Base-by-base conservation (phyloP, 2,113 vertebrate species). In the Periophthalmus modestus region DNA sequence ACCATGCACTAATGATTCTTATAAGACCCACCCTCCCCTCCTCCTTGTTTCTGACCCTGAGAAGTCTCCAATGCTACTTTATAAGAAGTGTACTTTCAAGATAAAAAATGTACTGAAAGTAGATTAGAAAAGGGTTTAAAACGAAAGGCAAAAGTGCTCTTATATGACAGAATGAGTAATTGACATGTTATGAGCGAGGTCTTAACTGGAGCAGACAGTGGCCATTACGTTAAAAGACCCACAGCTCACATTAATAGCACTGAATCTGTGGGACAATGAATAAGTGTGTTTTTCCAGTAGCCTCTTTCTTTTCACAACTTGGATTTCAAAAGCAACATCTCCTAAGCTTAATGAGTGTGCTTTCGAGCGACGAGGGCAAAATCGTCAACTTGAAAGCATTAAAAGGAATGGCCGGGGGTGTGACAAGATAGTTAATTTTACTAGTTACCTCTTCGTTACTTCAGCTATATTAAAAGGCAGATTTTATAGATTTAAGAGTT, bases 11-110 rank as follows among this genome's bases (percentile, higher is more conserved):
- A 2, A 4, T 66, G 14, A 57, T 81, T 77, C 63, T 85, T 59
- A 79, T 73, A 66, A 87, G 91, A 89, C 92, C 89, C 90, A 87
- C 90, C 89, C 87, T 58, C 78, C 90, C 89, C 87, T 58, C 78
- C 48, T 75, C 74, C 59, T 80, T 69, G 71, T 47, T 78, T 69
- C 65, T 85, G 85, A 88, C 89, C 87, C 82, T 75, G 82, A 87
- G 47, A 89, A 86, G 86, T 87, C 89, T 78, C 80, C 59, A 73
- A 73, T 24, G 23, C 50, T 87, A 91, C 91, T 43, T 7, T 10
- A 43, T 43, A 43, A 63, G 54, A 18, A 63, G 66, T 62, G 74
- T 66, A 71, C 48, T 39, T 54, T 48, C 15, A 59, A 47, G 59
- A 34, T 47, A 3, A 16, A 23, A 73, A 62, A 75, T 68, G 70